Base-by-base conservation (phyloP, 1,140 invertebrate species). In the Hermatobates lingyangjiaoensis region DNA sequence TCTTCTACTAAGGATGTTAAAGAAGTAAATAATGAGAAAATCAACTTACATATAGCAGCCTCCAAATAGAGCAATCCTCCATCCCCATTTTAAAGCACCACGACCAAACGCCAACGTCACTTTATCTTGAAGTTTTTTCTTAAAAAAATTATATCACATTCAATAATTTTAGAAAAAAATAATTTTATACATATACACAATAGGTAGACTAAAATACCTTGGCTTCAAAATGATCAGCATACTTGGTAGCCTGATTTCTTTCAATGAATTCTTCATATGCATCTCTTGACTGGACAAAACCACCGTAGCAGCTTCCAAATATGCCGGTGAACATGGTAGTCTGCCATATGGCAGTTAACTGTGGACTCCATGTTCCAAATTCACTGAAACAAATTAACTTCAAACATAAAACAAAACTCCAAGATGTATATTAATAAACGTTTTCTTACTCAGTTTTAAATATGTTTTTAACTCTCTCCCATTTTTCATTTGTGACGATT, bases 181-280 rank as follows among this genome's bases (percentile, higher is more conserved):
- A 7, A 7, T 34, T 10, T 7, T 34, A 7, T 34, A n/a, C 30
- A 34, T n/a, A 10, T 34, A 34, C 30, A 34, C n/a, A 34, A 10
- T 34, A 34, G 28, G 28, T 34, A 7, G 28, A 15, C 28, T 34
- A 34, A 15, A 12, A 3, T 69, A 80, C 78, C 66, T 81, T 79
- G 2, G 82, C 82, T 54, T 81, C 70, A 10, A 75, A 63, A 45
- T 80, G 77, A 51, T 69, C 74, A 42, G 64, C 63, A 63, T 81
- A 87, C 7, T 68, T 66, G 26, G 78, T 75, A 7, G 79, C 81
- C 66, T 82, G 70, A 68, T 86, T 85, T 46, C 71, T 78, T 61
- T 75, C 72, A 56, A 83, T 76, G 57, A 85, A 84, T 49, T 75
- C 68, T n/a, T 75, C 40, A 56, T 77, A 77, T 20, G 77, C 72